Conservation (phyloP, 2,113 vertebrate species). For the Aegotheles bennettii region DNA sequence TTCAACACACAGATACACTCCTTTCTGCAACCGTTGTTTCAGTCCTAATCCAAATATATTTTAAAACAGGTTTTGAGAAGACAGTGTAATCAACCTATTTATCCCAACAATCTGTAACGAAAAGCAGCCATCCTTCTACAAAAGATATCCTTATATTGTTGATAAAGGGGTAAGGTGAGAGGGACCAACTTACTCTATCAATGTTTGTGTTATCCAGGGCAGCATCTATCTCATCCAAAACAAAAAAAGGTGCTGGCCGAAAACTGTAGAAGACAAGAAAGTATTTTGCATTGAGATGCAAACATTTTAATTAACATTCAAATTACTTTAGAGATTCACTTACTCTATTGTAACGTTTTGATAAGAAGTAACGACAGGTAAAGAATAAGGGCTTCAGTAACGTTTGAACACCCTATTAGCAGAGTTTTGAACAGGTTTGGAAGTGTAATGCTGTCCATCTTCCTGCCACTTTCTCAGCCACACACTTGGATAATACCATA, state of each 20-base stretch:
- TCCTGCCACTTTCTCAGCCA: neutral
- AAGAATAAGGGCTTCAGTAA: neutral
- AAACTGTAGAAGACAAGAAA: constrained; percentile 73
- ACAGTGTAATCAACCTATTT: neutral
- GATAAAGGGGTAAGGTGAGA: neutral
- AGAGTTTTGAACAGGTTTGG: fast-evolving
- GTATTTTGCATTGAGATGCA: neutral
- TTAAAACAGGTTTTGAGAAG: neutral
- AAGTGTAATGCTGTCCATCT: neutral
- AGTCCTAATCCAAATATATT: neutral
- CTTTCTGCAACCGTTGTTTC: neutral
- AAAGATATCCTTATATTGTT: neutral
- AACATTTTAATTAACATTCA: neutral
- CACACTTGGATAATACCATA: too few species aligned
- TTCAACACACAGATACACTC: neutral
- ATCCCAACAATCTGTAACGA: neutral
- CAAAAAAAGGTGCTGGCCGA: constrained; percentile 89
- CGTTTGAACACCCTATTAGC: neutral
- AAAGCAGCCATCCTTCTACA: neutral
- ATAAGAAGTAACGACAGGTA: neutral
- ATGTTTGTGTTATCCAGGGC: constrained; percentile 94
- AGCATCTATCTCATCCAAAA: constrained; percentile 94
- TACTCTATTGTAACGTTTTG: neutral
- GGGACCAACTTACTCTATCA: constrained; percentile 76
- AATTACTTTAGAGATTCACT: neutral